Evolutionary conservation across 2,113 vertebrate genomes (phyloP).

Genomic region (Coptodon rendalli): DNA sequence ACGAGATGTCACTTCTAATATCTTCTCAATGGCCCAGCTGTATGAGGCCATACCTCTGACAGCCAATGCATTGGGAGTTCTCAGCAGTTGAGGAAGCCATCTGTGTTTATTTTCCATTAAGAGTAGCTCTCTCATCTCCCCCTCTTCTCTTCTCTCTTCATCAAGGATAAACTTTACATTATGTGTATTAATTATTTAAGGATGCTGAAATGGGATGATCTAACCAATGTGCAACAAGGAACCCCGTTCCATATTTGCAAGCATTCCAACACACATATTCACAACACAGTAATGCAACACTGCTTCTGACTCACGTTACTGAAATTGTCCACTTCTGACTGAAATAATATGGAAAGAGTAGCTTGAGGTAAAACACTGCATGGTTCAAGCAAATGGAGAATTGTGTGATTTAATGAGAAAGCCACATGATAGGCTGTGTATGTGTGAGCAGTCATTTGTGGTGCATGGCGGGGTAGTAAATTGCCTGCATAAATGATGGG

Average conservation of each 20-base stretch:
- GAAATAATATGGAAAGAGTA: not conserved
- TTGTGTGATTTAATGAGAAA: not conserved
- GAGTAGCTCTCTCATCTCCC: slow-evolving; percentile 6
- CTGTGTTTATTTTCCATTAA: slow-evolving; percentile 65
- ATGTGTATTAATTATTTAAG: slow-evolving; percentile 34
- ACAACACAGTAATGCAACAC: not conserved
- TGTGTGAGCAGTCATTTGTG: not conserved
- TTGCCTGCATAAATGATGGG: not conserved
- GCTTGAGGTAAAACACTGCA: not conserved
- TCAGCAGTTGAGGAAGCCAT: slow-evolving; percentile 31
- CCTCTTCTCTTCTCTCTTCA: not conserved
- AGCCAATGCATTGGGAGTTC: slow-evolving; percentile 12
- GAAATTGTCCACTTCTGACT: not conserved
- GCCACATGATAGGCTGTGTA: not conserved
- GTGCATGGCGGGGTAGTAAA: not conserved
- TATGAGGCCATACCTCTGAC: not conserved
- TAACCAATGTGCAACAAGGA: not conserved
- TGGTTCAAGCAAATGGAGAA: not conserved
- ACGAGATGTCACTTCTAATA: slow-evolving; percentile 34
- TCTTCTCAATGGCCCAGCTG: not conserved
- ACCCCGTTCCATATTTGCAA: not conserved
- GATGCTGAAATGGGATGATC: not conserved
- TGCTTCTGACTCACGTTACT: not conserved
- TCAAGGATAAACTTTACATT: slow-evolving; percentile 22
- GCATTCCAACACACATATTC: not conserved